These are phyloP conservation scores for Gymnoscopelus microlampas DNA, from an alignment of 2,797 vertebrate genomes.

Conservation along the genomic window DNA sequence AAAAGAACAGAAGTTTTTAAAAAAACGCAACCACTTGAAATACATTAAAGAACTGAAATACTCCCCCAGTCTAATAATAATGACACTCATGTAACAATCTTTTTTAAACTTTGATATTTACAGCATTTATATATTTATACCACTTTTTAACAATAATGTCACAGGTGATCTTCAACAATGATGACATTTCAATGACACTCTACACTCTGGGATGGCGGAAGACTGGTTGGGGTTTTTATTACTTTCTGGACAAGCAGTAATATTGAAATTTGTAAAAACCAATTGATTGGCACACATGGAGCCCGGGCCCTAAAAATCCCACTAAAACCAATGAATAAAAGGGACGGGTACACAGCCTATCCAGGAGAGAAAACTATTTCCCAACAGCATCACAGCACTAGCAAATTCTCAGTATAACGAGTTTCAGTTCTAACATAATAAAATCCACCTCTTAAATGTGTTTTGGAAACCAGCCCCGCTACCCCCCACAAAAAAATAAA, in stretches of 20 bases:
- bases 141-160: conserved; percentile 66
- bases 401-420: conserved; percentile 56
- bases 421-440: conserved; percentile 51
- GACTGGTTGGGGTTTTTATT: conserved; percentile 45
- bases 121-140: conserved; percentile 70
- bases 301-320: conserved; percentile 66
- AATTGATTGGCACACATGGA: conserved; percentile 73
- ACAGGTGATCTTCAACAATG: conserved; percentile 57
- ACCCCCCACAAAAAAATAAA: conserved; percentile 59
- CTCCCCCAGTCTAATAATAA: conserved; percentile 60
- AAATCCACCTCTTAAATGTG: conserved; percentile 55
- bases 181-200: conserved; percentile 64
- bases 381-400: conserved; percentile 52
- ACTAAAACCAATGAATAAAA: conserved; percentile 55
- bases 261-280: conserved; percentile 21
- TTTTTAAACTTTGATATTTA: conserved; percentile 77
- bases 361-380: conserved; percentile 60
- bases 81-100: conserved; percentile 65
- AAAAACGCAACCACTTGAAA: conserved; percentile 69
- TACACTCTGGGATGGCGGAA: conserved; percentile 59
- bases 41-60: conserved; percentile 71
- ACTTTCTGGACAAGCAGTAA: conserved; percentile 53
- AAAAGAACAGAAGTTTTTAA: conserved; percentile 40
- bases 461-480: conserved; percentile 61
- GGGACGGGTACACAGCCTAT: conserved; percentile 65